A percentile compares a stretch with the other conserved stretches of the same genome.
Evolutionary conservation across 2,888 invertebrate species (phyloP).

Genomic region (Drosophila borborema): DNA sequence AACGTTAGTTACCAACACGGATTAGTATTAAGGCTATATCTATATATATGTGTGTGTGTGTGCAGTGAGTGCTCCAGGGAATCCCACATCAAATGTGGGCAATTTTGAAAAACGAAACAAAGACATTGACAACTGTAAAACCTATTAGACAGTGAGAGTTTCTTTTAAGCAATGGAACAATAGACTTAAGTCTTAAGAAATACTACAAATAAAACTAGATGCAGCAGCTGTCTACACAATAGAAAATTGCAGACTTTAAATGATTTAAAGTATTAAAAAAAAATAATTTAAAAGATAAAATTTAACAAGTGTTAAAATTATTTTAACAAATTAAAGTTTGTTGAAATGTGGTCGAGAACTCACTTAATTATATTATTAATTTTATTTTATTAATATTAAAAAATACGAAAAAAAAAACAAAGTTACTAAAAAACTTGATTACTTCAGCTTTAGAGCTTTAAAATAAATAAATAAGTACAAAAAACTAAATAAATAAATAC

Average conservation of each 20-base stretch:
- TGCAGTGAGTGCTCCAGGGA: not conserved
- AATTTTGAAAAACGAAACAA: slow-evolving; percentile 10
- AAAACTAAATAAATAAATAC: no score
- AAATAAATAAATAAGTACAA: no score
- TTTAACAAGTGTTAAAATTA: not conserved
- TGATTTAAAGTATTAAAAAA: not conserved
- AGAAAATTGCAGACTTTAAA: not conserved
- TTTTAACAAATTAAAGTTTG: not conserved
- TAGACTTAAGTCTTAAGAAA: not conserved
- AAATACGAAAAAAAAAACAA: no score
- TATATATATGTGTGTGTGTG: not conserved
- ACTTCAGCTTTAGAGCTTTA: no score
- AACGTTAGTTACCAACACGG: slow-evolving; percentile 63
- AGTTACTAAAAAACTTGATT: not conserved
- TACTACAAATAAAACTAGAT: not conserved
- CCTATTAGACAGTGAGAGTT: slow-evolving; percentile 19
- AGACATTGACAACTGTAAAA: slow-evolving; percentile 10
- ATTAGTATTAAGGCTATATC: slow-evolving; percentile 50
- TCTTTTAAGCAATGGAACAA: slow-evolving; percentile 6
- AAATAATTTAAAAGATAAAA: no score
- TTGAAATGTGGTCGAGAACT: not conserved
- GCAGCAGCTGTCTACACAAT: not conserved
- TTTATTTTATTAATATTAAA: not conserved
- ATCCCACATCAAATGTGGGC: slow-evolving; percentile 1
- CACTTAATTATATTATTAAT: not conserved